phyloP scores from a whole-genome alignment of 2,113 vertebrate species.

The Anhinga rufa region DNA sequence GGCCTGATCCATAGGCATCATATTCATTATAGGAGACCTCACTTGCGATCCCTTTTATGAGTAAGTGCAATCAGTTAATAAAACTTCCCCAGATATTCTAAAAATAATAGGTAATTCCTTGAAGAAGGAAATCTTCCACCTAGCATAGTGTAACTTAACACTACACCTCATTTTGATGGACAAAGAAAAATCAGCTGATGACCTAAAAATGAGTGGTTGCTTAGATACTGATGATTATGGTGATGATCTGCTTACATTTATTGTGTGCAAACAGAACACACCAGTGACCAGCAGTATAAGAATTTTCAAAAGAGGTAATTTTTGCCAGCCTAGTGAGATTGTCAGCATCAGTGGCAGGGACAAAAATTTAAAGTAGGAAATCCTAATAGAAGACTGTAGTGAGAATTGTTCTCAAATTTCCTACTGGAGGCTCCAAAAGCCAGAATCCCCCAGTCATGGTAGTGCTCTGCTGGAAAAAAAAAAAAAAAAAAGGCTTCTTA shows the following conservation, averaged over 20 bases:
- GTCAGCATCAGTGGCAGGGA: background rate
- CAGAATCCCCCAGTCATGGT: background rate
- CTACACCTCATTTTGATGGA: background rate
- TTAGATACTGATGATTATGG: background rate
- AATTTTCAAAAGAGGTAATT: background rate
- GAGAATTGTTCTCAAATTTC: background rate
- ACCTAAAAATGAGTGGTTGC: background rate
- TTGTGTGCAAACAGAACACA: background rate
- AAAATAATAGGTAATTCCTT: background rate
- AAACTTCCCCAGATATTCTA: background rate
- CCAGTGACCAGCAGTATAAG: background rate
- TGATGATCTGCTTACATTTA: background rate
- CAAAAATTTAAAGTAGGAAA: background rate
- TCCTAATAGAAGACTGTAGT: background rate
- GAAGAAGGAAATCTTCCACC: background rate
- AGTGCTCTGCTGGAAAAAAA: background rate
- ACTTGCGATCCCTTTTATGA: background rate
- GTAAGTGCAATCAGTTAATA: background rate
- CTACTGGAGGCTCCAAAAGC: background rate
- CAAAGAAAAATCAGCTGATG: background rate
- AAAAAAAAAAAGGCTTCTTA: background rate
- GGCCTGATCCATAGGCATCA: background rate
- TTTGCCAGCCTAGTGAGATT: background rate
- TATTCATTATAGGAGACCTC: background rate
- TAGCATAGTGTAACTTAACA: background rate